Evolutionary conservation across 2,797 vertebrate species (phyloP).

Genomic region (Eulemur rubriventer): DNA sequence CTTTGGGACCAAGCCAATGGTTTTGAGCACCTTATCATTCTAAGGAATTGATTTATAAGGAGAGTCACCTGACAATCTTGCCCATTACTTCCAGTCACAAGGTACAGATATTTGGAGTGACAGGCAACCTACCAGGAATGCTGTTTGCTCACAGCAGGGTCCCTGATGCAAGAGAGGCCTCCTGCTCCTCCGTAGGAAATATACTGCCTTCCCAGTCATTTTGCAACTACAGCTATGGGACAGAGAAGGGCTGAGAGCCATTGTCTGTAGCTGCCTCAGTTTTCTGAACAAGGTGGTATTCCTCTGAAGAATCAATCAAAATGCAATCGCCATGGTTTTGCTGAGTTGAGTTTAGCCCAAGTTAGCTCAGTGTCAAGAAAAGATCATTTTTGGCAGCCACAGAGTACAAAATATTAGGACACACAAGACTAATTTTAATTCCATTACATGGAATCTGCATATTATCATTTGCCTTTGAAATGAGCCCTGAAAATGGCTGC

Average conservation of each 20-base stretch:
- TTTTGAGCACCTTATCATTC: background rate
- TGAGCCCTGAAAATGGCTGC: slow-evolving; percentile 44
- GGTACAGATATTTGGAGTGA: slow-evolving; percentile 55
- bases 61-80: background rate
- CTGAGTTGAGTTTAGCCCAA: slow-evolving; percentile 48
- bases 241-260: background rate
- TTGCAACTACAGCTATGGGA: background rate
- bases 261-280: background rate
- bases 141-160: background rate
- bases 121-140: background rate
- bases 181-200: slow-evolving; percentile 42
- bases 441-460: slow-evolving; percentile 54
- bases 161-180: slow-evolving; percentile 45
- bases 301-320: slow-evolving; percentile 66
- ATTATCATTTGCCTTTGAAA: slow-evolving; percentile 62
- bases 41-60: slow-evolving; percentile 2
- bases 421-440: slow-evolving; percentile 69
- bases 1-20: background rate
- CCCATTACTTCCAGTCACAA: slow-evolving; percentile 50
- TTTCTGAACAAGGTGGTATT: slow-evolving; percentile 51
- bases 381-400: slow-evolving; percentile 70
- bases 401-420: slow-evolving; percentile 58
- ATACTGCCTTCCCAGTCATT: slow-evolving; percentile 61
- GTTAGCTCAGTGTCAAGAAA: slow-evolving; percentile 75
- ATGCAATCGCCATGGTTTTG: slow-evolving; percentile 44